Conservation (phyloP, 2,797 vertebrate species). For the Cheirogaleus major region DNA sequence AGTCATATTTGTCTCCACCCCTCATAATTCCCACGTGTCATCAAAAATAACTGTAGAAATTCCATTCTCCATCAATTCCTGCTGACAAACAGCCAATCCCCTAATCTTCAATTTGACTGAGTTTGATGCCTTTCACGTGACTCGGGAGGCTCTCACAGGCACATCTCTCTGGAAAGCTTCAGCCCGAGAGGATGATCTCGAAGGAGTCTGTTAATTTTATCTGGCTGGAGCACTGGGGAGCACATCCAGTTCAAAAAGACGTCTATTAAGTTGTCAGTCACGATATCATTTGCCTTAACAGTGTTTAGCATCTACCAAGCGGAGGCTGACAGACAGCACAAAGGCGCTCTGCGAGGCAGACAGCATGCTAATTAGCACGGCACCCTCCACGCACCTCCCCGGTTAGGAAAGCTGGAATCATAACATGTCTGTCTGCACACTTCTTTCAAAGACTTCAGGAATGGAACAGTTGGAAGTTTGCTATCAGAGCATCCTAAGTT, state of each 20-base stretch:
- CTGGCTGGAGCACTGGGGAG: conserved; percentile 46
- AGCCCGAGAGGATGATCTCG: conserved; percentile 23
- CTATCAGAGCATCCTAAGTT: neutral
- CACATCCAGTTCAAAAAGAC: conserved; percentile 61
- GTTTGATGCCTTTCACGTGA: neutral
- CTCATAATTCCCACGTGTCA: conserved; percentile 19
- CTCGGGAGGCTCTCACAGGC: neutral
- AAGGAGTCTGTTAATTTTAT: conserved; percentile 64
- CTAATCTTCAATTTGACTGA: neutral
- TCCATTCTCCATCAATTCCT: neutral
- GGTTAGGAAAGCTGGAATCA: conserved; percentile 10
- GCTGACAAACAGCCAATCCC: neutral
- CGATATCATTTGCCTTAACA: conserved; percentile 69
- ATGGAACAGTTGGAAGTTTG: neutral
- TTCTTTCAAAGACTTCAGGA: conserved; percentile 9
- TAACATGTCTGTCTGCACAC: conserved; percentile 43
- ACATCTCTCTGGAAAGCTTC: neutral
- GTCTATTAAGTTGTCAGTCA: conserved; percentile 78
- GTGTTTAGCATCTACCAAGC: conserved; percentile 57
- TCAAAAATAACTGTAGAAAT: conserved; percentile 2
- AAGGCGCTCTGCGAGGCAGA: conserved; percentile 58
- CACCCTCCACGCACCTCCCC: neutral
- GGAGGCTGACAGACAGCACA: conserved; percentile 66
- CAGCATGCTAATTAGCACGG: conserved; percentile 66
- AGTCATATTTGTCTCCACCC: neutral